Percentiles rank a stretch among this genome's conserved stretches.
phyloP scores from a whole-genome alignment of 2,888 invertebrate species.

The Myathropa florea region DNA sequence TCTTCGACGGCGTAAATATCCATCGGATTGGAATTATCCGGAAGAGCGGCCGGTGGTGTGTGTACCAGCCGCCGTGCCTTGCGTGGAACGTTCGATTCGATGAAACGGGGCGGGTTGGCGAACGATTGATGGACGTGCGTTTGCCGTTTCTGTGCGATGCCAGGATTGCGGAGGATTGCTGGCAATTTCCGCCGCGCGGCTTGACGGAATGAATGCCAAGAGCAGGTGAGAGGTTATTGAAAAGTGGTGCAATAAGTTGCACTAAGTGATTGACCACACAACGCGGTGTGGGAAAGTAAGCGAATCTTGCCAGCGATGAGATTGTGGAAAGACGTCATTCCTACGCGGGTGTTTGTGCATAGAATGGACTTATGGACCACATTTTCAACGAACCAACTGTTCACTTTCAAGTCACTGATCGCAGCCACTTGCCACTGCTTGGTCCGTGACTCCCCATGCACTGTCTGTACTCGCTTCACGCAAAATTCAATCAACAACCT shows the following conservation, averaged over 20 bases:
- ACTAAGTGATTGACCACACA: background rate
- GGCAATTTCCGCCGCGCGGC: background rate
- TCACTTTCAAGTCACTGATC: too few species aligned
- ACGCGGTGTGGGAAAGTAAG: conserved; percentile 11
- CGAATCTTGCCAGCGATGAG: background rate
- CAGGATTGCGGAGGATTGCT: background rate
- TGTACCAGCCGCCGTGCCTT: background rate
- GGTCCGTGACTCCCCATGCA: too few species aligned
- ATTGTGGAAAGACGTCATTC: background rate
- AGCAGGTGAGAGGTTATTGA: conserved; percentile 51
- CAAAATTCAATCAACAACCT: conserved; percentile 46
- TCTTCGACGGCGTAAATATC: conserved; percentile 2
- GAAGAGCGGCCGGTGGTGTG: conserved; percentile 13
- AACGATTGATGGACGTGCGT: conserved; percentile 37
- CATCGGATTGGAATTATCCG: conserved; percentile 13
- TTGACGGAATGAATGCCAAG: conserved; percentile 36
- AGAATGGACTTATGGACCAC: too few species aligned
- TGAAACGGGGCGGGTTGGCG: conserved; percentile 9
- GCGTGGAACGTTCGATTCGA: background rate
- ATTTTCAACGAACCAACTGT: too few species aligned
- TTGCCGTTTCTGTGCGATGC: background rate
- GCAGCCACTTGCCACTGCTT: too few species aligned
- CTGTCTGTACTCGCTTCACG: background rate
- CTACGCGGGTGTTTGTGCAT: background rate
- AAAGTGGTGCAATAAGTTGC: conserved; percentile 36